Percentiles rank a stretch among this genome's conserved stretches.
Evolutionary conservation across 1,140 invertebrate genomes (phyloP).

Genomic region (Sinella curviseta): DNA sequence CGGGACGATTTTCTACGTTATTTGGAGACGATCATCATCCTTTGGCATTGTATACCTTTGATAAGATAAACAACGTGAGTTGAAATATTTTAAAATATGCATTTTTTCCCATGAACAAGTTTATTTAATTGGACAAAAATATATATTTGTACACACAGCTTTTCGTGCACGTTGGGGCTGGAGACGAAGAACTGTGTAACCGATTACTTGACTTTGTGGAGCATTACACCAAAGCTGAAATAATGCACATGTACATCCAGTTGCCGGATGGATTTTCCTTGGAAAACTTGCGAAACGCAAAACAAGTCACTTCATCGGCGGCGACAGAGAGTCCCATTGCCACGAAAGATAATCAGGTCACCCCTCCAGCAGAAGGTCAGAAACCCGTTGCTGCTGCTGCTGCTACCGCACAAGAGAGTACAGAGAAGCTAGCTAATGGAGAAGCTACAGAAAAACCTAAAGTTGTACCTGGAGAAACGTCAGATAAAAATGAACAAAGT

Average conservation of each 20-base stretch:
- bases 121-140: background rate
- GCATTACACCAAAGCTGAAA: background rate
- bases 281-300: background rate
- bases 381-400: background rate
- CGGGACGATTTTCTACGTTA: background rate
- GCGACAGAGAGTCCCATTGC: too few relatives aligned
- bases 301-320: background rate
- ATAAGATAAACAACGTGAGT: background rate
- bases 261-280: background rate
- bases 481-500: too few relatives aligned
- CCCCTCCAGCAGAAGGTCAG: background rate
- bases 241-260: background rate
- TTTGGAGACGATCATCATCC: constrained; percentile 10
- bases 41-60: background rate
- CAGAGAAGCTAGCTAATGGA: too few relatives aligned
- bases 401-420: too few relatives aligned
- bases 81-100: too few relatives aligned
- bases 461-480: too few relatives aligned
- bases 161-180: background rate
- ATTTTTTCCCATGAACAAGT: background rate
- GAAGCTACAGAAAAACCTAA: too few relatives aligned
- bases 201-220: background rate
- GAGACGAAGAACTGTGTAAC: background rate
- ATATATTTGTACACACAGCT: constrained; percentile 52
- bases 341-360: too few relatives aligned